These are phyloP conservation scores for Austrolebias charrua DNA, from an alignment of 2,797 vertebrate genomes.

Conservation along the genomic window DNA sequence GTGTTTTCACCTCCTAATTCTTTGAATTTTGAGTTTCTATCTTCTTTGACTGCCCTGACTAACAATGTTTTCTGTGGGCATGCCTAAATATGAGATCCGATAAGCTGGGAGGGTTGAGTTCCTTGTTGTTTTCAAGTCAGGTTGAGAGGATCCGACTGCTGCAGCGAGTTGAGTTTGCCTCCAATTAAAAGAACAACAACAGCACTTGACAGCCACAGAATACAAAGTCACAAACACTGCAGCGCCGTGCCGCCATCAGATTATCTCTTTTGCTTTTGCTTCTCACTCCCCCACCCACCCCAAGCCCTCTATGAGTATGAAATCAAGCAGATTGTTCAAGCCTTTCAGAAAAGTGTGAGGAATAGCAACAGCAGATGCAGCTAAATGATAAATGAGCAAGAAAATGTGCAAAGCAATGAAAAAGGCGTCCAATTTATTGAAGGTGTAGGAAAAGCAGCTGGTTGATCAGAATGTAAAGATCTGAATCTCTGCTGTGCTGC, in stretches of 20 bases:
- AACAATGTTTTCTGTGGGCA: background rate
- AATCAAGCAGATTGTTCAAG: slow-evolving; percentile 1
- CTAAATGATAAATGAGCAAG: slow-evolving; percentile 17
- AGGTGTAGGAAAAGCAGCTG: background rate
- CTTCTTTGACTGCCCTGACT: slow-evolving; percentile 5
- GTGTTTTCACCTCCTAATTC: background rate
- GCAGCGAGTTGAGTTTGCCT: slow-evolving; percentile 48
- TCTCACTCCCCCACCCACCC: background rate
- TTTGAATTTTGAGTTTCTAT: background rate
- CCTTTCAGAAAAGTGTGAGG: background rate
- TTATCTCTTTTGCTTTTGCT: slow-evolving; percentile 20
- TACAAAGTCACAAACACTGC: slow-evolving; percentile 41
- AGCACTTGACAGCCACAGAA: slow-evolving; percentile 56
- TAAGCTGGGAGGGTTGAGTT: slow-evolving; percentile 16
- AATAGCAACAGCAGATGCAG: background rate
- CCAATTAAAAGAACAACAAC: slow-evolving; percentile 67
- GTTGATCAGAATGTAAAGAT: slow-evolving; percentile 14
- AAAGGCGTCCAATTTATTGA: background rate
- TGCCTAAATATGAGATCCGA: background rate
- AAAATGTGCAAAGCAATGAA: slow-evolving; percentile 13
- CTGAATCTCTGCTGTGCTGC: slow-evolving; percentile 8
- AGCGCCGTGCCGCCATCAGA: slow-evolving; percentile 33
- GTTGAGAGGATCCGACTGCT: slow-evolving; percentile 45
- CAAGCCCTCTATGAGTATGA: slow-evolving; percentile 8
- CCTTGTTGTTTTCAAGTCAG: slow-evolving; percentile 56